phyloP scores from a whole-genome alignment of 2,113 vertebrate genomes.

The Picathartes gymnocephalus region DNA sequence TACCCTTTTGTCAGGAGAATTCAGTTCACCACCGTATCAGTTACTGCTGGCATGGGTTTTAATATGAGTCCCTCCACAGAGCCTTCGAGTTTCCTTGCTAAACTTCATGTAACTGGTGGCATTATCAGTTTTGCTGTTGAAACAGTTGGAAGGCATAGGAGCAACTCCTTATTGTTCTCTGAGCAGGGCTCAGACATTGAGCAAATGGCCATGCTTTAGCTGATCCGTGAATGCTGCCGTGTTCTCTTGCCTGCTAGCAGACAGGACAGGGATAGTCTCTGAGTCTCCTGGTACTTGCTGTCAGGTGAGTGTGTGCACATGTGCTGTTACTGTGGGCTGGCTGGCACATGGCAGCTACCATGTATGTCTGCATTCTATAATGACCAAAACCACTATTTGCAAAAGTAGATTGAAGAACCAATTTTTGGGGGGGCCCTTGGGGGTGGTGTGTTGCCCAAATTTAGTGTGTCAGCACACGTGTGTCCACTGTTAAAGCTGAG shows the following conservation, averaged over 20 bases:
- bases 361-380: neutral
- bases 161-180: neutral
- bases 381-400: neutral
- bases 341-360: neutral
- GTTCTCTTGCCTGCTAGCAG: neutral
- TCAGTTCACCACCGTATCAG: neutral
- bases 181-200: neutral
- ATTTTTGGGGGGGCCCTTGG: rapidly evolving
- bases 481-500: neutral
- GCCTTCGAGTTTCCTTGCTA: neutral
- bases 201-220: neutral
- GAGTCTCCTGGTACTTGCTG: neutral
- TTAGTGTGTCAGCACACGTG: neutral
- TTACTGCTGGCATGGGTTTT: neutral
- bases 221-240: neutral
- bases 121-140: neutral
- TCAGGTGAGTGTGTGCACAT: neutral
- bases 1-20: neutral
- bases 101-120: neutral
- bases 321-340: neutral
- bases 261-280: neutral
- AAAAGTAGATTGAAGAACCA: neutral
- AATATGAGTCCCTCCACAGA: neutral
- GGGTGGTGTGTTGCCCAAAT: neutral
- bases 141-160: neutral